phyloP scores from a whole-genome alignment of 2,888 invertebrate genomes.

The Thysanoteuthis rhombus region DNA sequence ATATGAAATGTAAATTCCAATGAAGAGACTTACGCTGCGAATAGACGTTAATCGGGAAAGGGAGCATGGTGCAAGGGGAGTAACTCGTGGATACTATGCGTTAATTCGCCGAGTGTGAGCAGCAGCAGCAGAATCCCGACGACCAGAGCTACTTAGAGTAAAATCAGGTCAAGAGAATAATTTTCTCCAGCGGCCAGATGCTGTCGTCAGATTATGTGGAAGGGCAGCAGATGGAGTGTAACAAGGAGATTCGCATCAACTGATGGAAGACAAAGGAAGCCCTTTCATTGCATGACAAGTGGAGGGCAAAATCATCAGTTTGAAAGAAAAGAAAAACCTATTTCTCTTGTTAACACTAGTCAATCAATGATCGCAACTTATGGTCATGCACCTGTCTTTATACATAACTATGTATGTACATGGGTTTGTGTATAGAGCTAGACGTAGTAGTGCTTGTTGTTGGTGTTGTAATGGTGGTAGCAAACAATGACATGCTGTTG shows the following conservation, averaged over 20 bases:
- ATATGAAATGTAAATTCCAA: too few relatives aligned
- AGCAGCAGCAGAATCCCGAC: not conserved
- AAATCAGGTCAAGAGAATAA: slow-evolving; percentile 12
- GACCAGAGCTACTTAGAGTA: not conserved
- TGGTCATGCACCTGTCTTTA: not conserved
- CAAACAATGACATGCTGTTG: slow-evolving; percentile 12
- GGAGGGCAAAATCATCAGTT: not conserved
- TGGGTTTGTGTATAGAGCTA: not conserved
- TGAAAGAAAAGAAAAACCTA: not conserved
- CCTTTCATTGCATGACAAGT: not conserved
- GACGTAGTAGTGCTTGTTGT: not conserved
- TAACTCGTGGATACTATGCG: not conserved
- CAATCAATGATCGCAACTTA: not conserved
- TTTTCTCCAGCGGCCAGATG: not conserved
- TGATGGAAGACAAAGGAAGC: not conserved
- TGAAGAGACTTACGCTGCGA: not conserved
- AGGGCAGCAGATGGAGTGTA: not conserved
- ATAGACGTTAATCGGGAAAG: not conserved
- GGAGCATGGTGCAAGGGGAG: not conserved
- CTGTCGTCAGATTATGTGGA: not conserved
- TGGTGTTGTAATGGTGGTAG: not conserved
- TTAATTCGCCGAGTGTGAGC: not conserved
- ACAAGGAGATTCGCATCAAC: not conserved
- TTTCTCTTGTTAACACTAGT: not conserved
- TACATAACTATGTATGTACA: not conserved